Base-by-base conservation (phyloP, 23 tunicate genomes). In the Clavelina lepadiformis region DNA sequence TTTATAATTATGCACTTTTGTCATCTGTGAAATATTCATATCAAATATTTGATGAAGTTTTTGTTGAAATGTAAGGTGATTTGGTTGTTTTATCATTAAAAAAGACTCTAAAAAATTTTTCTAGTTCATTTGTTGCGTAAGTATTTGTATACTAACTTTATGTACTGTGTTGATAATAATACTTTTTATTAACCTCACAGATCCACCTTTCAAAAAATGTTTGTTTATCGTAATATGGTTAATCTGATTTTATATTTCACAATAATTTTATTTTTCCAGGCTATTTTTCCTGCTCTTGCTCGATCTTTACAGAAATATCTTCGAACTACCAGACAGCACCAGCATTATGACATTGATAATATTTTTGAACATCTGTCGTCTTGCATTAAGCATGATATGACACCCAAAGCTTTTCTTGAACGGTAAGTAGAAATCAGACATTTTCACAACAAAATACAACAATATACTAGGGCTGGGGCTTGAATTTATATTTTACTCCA, bases 261-360 rank as follows among this genome's bases (percentile, higher is more conserved):
- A 18, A 30, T 49, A 11, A 61, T 61, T 15, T 22, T 49, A 24
- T 35, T 41, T 21, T 46, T 60, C 11, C 79, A 93, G 94, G 93
- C 79, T 3, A 81, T 93, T 5, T 93, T 93, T 62, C 98, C 98
- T 13, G 92, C 98, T 3, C 61, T 93, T 15, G 98, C 98, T 7
- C 73, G 98, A 38, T 74, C 98, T 7, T 37, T 93, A 36, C 98
- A 93, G 63, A 93, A 93, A 65, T 93, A 85, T 45, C 79, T 93
- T 20, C 82, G 98, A 46, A 93, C 98, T 5, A 93, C 98, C 11
- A 51, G 98, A 25, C 98, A 93, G 56, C 92, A 93, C 61, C 98
- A 79, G 33, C 98, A 93, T 63, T 93, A 93, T 51, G 62, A 78
- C 28, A 74, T 93, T 26, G 94, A 74, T n/a, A 84, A 86, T 38